A percentile compares a stretch with the other conserved stretches of the same genome.
Conservation (phyloP, 2,797 vertebrate genomes). For the Peromyscus eremicus region DNA sequence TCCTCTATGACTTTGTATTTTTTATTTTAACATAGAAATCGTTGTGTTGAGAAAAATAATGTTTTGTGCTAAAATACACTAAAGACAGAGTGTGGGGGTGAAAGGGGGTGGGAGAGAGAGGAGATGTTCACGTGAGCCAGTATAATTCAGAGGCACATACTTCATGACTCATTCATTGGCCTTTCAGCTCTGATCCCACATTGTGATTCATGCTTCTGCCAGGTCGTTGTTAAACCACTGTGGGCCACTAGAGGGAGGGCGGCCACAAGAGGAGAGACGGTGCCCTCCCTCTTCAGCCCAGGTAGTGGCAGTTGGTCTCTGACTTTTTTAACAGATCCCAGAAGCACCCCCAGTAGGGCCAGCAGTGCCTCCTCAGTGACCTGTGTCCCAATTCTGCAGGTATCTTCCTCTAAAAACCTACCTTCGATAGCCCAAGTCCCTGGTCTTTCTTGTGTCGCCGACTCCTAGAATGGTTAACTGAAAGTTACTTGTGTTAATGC, state of each 20-base stretch:
- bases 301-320: neutral
- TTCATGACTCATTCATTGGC: neutral
- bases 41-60: neutral
- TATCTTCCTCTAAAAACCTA: neutral
- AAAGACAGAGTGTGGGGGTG: neutral
- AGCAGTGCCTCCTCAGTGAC: slow-evolving; percentile 15
- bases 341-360: neutral
- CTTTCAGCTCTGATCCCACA: neutral
- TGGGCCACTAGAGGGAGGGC: slow-evolving; percentile 27
- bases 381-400: neutral
- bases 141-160: neutral
- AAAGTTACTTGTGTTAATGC: neutral
- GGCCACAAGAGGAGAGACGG: neutral
- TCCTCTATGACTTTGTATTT: slow-evolving; percentile 29
- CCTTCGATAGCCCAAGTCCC: slow-evolving; percentile 1
- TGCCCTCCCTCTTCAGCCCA: neutral
- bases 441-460: neutral
- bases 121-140: neutral
- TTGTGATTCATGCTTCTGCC: neutral
- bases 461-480: neutral
- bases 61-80: neutral
- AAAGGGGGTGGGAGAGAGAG: neutral
- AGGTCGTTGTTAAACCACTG: neutral
- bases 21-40: neutral
- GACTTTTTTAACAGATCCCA: neutral